Evolutionary conservation across 2,113 vertebrate species (phyloP).

Genomic region (Equus quagga): DNA sequence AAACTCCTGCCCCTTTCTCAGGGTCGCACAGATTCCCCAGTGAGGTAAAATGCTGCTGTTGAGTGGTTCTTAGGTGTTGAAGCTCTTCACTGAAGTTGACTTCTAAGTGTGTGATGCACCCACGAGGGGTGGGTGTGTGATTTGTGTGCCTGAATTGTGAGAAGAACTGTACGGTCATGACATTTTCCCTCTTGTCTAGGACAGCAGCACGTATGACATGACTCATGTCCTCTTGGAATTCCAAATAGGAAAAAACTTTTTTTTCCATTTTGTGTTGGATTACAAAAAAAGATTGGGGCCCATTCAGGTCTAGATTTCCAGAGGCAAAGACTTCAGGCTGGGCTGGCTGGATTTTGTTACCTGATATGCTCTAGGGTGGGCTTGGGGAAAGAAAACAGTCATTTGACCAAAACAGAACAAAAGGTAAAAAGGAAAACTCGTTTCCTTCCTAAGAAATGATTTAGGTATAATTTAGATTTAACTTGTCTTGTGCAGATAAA

Average conservation of each 20-base stretch:
- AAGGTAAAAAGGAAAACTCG: neutral
- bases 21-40: neutral
- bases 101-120: neutral
- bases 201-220: neutral
- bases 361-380: neutral
- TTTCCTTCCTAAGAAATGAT: slow-evolving; percentile 42
- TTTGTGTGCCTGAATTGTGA: neutral
- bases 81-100: neutral
- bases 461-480: neutral
- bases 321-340: neutral
- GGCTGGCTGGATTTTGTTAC: neutral
- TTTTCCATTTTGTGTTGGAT: neutral
- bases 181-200: neutral
- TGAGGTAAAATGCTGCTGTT: neutral
- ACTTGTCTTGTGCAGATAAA: neutral
- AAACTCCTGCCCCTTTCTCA: neutral
- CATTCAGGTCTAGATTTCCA: neutral
- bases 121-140: neutral
- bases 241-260: neutral
- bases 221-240: neutral
- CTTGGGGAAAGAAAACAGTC: neutral
- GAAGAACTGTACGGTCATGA: too few species aligned
- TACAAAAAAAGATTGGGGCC: neutral
- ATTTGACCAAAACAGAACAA: neutral
- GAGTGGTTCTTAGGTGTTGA: fast-evolving